Base-by-base conservation (phyloP, 2,888 invertebrate genomes). In the Dolichopus griseipennis region DNA sequence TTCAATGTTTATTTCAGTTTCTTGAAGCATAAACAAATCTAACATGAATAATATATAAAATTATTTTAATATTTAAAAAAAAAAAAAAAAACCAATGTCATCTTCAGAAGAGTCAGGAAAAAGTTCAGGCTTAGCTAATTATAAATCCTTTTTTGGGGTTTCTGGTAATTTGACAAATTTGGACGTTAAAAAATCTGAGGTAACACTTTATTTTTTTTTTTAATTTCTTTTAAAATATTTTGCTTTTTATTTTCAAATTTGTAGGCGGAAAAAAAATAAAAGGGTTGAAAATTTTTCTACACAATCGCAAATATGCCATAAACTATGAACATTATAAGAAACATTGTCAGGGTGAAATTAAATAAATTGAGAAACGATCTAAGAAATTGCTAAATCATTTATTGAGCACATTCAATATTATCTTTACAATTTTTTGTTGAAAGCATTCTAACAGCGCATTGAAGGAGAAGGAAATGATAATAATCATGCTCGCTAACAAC, bases 261-360 rank as follows among this genome's bases (percentile, higher is more conserved):
- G 33, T 64, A 64, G 12, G 64, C 64, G 6, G 64, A 62, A 62
- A 62, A 62, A 21, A 21, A 61, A 61, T 71, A 43, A 34, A 72
- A 10, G 64, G 52, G n/a, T 37, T 72, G 72, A 66, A 70, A 69
- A n/a, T n/a, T 33, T 62, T 65, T 69, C 64, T 22, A 71, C 70
- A 70, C 71, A 71, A 61, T 70, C 63, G 66, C 66, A 63, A 34
- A 74, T 20, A 68, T 73, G 73, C 65, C 73, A 64, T 64, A 72
- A 69, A 66, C 70, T 71, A 65, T 73, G 74, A 22, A 75, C 68
- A 71, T 73, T 74, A 68, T 75, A 72, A 20, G 74, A 72, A n/a
- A 73, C 68, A 67, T 71, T 69, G 68, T 74, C 69, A 65, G 68
- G 37, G n/a, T n/a, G n/a, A n/a, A n/a, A 18, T 71, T 72, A 70